Conservation (phyloP, 1,140 invertebrate genomes). For the Chlorops oryzae region DNA sequence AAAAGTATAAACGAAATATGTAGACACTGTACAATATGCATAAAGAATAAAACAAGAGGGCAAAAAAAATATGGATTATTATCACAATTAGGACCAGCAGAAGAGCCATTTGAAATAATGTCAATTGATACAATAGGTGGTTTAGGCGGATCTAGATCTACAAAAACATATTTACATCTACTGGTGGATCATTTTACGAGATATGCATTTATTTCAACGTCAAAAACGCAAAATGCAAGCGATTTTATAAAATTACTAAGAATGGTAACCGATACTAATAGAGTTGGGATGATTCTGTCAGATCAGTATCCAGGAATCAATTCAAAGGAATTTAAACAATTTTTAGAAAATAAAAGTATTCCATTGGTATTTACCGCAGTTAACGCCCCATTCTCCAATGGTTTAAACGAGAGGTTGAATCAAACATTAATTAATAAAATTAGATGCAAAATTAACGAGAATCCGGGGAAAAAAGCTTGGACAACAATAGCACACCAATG, state of each 20-base stretch:
- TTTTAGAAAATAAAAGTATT: conserved; percentile 24
- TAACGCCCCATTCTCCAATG: conserved; percentile 41
- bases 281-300: conserved; percentile 31
- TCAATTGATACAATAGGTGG: conserved; percentile 41
- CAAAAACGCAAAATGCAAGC: conserved; percentile 31
- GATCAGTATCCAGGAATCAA: conserved; percentile 44
- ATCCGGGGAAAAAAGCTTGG: conserved; percentile 35
- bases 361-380: conserved; percentile 36
- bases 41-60: conserved; percentile 45
- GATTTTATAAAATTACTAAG: conserved; percentile 45
- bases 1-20: conserved; percentile 21
- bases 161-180: conserved; percentile 37
- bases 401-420: conserved; percentile 38
- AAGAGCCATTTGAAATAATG: conserved; percentile 29
- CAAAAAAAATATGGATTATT: conserved; percentile 29
- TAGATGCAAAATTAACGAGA: conserved; percentile 33
- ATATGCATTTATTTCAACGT: conserved; percentile 37
- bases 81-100: conserved; percentile 42
- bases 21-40: conserved; percentile 34
- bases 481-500: conserved; percentile 41
- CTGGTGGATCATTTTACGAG: conserved; percentile 18
- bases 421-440: conserved; percentile 41
- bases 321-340: conserved; percentile 38
- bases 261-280: conserved; percentile 10
- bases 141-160: conserved; percentile 30